Percentiles rank a stretch among this genome's conserved stretches.
These are phyloP conservation scores for Psilanteris sp. DNA, from an alignment of 1,140 invertebrate species.

Conservation along the genomic window DNA sequence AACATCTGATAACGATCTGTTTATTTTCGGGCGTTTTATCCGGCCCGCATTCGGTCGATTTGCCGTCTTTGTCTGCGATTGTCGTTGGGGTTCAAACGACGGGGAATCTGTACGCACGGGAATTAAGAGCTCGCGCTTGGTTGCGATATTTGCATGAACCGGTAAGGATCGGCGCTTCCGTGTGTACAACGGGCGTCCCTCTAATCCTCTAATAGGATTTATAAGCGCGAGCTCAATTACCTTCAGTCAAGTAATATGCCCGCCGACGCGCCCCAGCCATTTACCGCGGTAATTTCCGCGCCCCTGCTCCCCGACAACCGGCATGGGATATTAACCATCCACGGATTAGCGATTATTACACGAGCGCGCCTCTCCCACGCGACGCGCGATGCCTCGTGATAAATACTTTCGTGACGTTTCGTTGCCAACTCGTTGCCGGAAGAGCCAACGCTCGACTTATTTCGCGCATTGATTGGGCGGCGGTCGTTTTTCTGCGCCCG, in stretches of 20 bases:
- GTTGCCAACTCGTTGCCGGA: too few relatives aligned
- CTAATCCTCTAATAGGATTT: constrained; percentile 80
- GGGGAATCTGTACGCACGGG: constrained; percentile 59
- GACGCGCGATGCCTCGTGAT: constrained; percentile 45
- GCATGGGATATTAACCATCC: constrained; percentile 67
- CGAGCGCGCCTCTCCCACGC: constrained; percentile 39
- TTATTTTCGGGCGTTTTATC: constrained; percentile 36
- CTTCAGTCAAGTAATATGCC: constrained; percentile 74
- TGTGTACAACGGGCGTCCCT: constrained; percentile 66
- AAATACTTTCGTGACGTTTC: constrained; percentile 54
- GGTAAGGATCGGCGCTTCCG: constrained; percentile 56
- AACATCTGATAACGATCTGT: constrained; percentile 13
- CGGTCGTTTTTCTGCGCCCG: too few relatives aligned
- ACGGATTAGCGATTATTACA: constrained; percentile 67
- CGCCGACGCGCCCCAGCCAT: constrained; percentile 66
- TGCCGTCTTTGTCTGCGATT: constrained; percentile 44
- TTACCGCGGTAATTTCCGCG: constrained; percentile 74
- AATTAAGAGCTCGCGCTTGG: constrained; percentile 61
- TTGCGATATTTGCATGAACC: constrained; percentile 61
- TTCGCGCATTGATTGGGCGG: too few relatives aligned
- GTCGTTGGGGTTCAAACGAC: constrained; percentile 47
- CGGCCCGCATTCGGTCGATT: constrained; percentile 9
- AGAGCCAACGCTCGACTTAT: too few relatives aligned
- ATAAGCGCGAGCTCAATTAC: constrained; percentile 79
- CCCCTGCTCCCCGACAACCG: constrained; percentile 63